Percentiles rank a stretch among this genome's conserved stretches.
These are phyloP conservation scores for Arbacia lixula DNA, from an alignment of 53 echinoderm and acorn worm genomes.

Conservation along the genomic window DNA sequence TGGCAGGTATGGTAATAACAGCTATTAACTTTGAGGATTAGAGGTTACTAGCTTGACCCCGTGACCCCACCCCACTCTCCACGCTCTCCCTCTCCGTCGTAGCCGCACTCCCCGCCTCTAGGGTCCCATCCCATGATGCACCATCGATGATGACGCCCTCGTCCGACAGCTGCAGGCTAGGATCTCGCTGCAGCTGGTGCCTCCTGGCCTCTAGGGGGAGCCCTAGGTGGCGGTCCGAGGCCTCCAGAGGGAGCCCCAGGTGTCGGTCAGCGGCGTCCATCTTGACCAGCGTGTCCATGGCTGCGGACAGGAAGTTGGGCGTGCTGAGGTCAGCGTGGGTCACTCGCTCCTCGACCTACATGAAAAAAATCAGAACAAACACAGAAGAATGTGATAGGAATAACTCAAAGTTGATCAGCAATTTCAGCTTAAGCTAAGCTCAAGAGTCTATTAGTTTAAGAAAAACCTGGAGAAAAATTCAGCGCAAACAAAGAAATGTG, in stretches of 20 bases:
- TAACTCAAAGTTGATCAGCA: too few species aligned
- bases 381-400: too few species aligned
- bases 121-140: constrained; percentile 64
- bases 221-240: constrained; percentile 2
- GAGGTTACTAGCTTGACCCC: constrained; percentile 41
- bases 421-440: too few species aligned
- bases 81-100: constrained; percentile 82
- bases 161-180: constrained; percentile 71
- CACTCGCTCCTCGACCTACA: constrained; percentile 5
- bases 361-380: not conserved
- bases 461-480: too few species aligned
- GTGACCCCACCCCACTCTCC: constrained; percentile 70
- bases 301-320: constrained; percentile 42
- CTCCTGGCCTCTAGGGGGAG: constrained; percentile 23
- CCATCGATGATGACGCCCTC: constrained; percentile 78
- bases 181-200: constrained; percentile 42
- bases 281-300: constrained; percentile 51
- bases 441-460: too few species aligned
- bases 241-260: not conserved
- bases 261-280: constrained; percentile 26
- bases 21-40: not conserved
- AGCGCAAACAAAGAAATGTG: too few species aligned
- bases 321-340: constrained; percentile 40
- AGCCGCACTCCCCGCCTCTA: constrained; percentile 68
- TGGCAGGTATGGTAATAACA: not conserved